Base-by-base conservation (phyloP, 2,888 invertebrate genomes). In the Helicoverpa assulta region DNA sequence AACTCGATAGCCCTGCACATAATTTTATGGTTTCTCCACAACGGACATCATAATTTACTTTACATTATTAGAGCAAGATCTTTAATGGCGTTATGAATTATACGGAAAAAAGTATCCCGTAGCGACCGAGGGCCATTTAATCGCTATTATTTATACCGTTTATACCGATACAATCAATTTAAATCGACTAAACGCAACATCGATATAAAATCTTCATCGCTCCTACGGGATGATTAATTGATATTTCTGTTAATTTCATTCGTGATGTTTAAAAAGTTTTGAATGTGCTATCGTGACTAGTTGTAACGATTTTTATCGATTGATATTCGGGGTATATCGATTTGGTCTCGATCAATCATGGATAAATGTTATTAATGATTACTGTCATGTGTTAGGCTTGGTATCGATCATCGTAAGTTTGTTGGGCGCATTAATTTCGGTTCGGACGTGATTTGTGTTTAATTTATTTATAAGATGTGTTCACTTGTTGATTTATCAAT, bases 1-100 rank as follows among this genome's bases (percentile, higher is more conserved):
- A 40, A 5, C 21, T 65, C 12, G 47, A 65, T 37, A 63, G 21
- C 67, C 64, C 62, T 81, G 63, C 19, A 52, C 40, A 53, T 90
- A 91, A 90, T 88, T 88, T 90, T 91, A 92, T 92, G 88, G 91
- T 89, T 89, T 86, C 90, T 81, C 62, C 62, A 87, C 88, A 89
- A 88, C 86, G 87, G 87, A 93, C 89, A 92, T 91, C 90, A 93
- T 93, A 91, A 93, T 93, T 92, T 92, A 90, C 87, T 92, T 91
- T 90, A 92, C 90, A 90, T 89, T 90, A 91, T 90, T 90, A 89
- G 89, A 90, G 89, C 89, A 89, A 86, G 87, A 88, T 89, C 87
- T 85, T 92, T 93, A 91, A 94, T 93, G 83, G 88, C 81, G 73
- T 88, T 81, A 90, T 93, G 92, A 91, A 92, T 93, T 92, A 92